Evolutionary conservation across 2,113 vertebrate species (phyloP).

Genomic region (Australoheros scitulus): DNA sequence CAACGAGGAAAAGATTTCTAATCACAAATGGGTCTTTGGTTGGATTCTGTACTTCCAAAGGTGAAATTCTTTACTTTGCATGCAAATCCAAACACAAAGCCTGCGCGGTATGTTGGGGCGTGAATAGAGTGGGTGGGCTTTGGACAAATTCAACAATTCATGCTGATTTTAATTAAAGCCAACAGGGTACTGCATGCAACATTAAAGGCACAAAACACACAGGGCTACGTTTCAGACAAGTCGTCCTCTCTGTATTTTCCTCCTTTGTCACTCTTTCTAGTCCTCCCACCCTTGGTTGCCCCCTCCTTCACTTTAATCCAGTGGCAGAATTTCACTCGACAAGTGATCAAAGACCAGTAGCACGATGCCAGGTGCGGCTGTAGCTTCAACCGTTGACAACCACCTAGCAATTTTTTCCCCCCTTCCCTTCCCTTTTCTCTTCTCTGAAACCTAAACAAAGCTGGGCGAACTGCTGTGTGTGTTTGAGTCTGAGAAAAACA

Average conservation of each 20-base stretch:
- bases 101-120: not conserved
- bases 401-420: slow-evolving; percentile 52
- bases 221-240: slow-evolving; percentile 48
- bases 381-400: slow-evolving; percentile 75
- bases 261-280: slow-evolving; percentile 56
- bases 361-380: slow-evolving; percentile 75
- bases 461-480: slow-evolving; percentile 62
- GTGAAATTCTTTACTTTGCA: slow-evolving; percentile 35
- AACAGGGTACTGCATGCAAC: slow-evolving; percentile 40
- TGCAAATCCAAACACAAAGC: slow-evolving; percentile 4
- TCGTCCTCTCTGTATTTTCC: slow-evolving; percentile 45
- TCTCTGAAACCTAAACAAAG: slow-evolving; percentile 67
- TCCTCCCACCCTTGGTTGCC: slow-evolving; percentile 51
- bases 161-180: slow-evolving; percentile 72
- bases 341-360: slow-evolving; percentile 79
- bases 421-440: slow-evolving; percentile 25
- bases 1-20: not conserved
- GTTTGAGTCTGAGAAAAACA: slow-evolving; percentile 62
- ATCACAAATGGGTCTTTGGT: not conserved
- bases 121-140: not conserved
- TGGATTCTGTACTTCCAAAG: not conserved
- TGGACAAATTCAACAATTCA: slow-evolving; percentile 62
- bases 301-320: slow-evolving; percentile 77
- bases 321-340: slow-evolving; percentile 79
- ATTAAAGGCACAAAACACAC: slow-evolving; percentile 52